Conservation (phyloP, 2,888 invertebrate genomes). For the Caenorhabditis sp. region DNA sequence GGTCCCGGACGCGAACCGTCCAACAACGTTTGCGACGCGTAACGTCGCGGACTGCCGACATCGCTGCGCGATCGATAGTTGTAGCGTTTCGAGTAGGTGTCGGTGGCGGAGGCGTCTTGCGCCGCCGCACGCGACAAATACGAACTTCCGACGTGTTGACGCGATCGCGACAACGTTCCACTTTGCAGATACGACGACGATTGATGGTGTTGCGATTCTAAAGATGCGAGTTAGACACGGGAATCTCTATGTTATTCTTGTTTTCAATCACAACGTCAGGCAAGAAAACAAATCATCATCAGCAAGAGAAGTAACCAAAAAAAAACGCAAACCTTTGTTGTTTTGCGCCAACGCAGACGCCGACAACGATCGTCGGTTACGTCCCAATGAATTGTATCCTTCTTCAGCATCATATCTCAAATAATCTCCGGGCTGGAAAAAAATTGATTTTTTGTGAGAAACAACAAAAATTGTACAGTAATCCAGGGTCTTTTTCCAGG, state of each 20-base stretch:
- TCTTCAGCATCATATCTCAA: slow-evolving; percentile 69
- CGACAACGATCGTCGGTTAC: slow-evolving; percentile 66
- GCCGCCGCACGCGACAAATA: slow-evolving; percentile 61
- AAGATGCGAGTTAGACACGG: slow-evolving; percentile 4
- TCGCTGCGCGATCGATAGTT: slow-evolving; percentile 70
- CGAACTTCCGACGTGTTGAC: slow-evolving; percentile 62
- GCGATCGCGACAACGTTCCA: slow-evolving; percentile 42
- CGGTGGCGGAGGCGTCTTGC: slow-evolving; percentile 52
- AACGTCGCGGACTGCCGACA: slow-evolving; percentile 64
- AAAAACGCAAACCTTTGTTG: slow-evolving; percentile 60
- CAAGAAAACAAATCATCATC: background rate
- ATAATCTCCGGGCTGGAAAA: slow-evolving; percentile 67
- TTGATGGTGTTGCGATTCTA: slow-evolving; percentile 32
- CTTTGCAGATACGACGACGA: slow-evolving; percentile 35
- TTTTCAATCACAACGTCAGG: background rate
- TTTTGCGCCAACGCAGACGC: slow-evolving; percentile 65
- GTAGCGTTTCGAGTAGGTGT: slow-evolving; percentile 65
- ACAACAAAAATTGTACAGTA: no score
- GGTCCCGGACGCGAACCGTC: slow-evolving; percentile 71
- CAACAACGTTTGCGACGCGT: slow-evolving; percentile 69
- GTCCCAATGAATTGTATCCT: slow-evolving; percentile 65
- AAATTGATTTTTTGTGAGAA: no score
- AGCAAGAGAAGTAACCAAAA: background rate
- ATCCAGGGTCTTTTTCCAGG: no score
- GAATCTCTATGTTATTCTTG: background rate